Evolutionary conservation across 2,113 vertebrate genomes (phyloP).

Genomic region (Chinchilla lanigera): DNA sequence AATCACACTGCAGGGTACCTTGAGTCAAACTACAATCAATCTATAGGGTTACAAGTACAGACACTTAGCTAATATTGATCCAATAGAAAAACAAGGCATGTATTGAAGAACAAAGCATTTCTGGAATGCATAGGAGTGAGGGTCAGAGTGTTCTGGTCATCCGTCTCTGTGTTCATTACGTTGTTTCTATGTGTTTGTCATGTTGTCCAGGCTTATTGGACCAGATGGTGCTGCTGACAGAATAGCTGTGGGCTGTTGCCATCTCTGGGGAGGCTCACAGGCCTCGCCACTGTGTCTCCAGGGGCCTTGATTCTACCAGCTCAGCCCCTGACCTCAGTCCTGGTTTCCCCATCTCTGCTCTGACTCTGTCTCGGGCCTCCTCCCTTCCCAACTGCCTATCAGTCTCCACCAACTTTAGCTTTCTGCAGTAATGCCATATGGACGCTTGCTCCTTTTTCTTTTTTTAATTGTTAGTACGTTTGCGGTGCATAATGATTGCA

Average conservation of each 20-base stretch:
- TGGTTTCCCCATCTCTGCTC: not conserved
- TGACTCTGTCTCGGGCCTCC: not conserved
- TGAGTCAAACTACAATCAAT: not conserved
- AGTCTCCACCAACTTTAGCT: not conserved
- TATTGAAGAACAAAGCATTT: not conserved
- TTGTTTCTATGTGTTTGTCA: not conserved
- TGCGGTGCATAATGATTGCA: not conserved
- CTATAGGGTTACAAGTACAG: not conserved
- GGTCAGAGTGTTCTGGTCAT: not conserved
- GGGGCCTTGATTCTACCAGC: not conserved
- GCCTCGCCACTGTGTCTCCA: not conserved
- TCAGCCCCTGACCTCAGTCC: not conserved
- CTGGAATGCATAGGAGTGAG: not conserved
- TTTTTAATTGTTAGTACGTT: not conserved
- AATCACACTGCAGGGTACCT: not conserved
- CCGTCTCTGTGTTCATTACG: not conserved
- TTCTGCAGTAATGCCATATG: not conserved
- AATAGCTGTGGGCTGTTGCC: not conserved
- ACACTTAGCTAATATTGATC: not conserved
- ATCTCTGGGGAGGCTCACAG: not conserved
- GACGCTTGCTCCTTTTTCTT: not conserved
- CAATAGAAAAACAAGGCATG: not conserved
- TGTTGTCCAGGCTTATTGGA: not conserved
- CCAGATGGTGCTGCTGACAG: not conserved
- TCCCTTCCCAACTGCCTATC: not conserved